These are phyloP conservation scores for Lutraria rhynchaena DNA, from an alignment of 1,140 invertebrate genomes.

Conservation along the genomic window DNA sequence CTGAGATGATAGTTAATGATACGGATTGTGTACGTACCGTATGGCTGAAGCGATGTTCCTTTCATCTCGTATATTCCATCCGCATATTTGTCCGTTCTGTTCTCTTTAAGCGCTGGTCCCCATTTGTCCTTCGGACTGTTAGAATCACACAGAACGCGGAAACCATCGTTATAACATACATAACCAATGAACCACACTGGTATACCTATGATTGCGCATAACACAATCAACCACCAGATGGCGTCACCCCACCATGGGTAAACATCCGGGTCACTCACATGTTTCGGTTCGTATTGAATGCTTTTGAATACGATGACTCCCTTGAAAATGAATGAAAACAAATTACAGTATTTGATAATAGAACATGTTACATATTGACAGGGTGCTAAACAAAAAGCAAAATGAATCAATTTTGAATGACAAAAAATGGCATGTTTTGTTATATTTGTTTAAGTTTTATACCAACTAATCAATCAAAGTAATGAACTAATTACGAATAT, in stretches of 20 bases:
- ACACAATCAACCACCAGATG: slow-evolving; percentile 44
- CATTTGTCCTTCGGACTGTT: slow-evolving; percentile 47
- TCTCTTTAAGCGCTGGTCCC: slow-evolving; percentile 65
- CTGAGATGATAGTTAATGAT: too few species aligned
- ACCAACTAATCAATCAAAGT: too few species aligned
- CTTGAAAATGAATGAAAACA: slow-evolving; percentile 9
- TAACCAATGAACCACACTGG: slow-evolving; percentile 41
- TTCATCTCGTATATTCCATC: not conserved
- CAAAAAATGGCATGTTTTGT: too few species aligned
- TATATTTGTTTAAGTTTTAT: too few species aligned
- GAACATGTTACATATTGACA: too few species aligned
- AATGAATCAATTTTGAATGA: too few species aligned
- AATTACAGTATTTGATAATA: too few species aligned
- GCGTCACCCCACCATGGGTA: slow-evolving; percentile 45
- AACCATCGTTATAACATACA: slow-evolving; percentile 8
- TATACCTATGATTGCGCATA: slow-evolving; percentile 15
- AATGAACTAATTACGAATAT: too few species aligned
- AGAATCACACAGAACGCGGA: not conserved
- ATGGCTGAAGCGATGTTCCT: not conserved
- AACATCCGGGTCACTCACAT: slow-evolving; percentile 4
- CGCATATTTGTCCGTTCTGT: slow-evolving; percentile 59
- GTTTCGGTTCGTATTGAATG: slow-evolving; percentile 41
- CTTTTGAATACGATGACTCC: slow-evolving; percentile 50
- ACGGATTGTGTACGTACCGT: too few species aligned
- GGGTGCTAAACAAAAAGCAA: too few species aligned